Conservation (phyloP, 2,888 invertebrate genomes). For the Furcula furcula region DNA sequence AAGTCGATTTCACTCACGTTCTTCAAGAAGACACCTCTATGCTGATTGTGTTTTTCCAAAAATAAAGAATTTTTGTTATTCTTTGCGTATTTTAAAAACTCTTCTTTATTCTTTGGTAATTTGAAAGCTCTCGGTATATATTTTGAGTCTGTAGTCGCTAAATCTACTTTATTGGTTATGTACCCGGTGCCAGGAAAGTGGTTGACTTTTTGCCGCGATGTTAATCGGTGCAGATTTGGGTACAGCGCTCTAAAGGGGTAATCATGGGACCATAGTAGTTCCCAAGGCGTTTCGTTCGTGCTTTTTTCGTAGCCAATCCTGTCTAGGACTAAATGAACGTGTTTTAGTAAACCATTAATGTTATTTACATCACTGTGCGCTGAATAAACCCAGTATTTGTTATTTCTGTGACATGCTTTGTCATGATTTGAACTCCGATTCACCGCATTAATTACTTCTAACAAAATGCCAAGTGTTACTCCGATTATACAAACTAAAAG, state of each 20-base stretch:
- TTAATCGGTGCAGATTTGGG: slow-evolving; percentile 78
- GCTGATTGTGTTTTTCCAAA: slow-evolving; percentile 96
- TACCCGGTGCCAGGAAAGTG: slow-evolving; percentile 97
- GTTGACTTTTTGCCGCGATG: slow-evolving; percentile 91
- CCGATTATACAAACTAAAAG: slow-evolving; percentile 59
- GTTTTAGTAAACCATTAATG: slow-evolving; percentile 86
- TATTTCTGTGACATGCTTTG: slow-evolving; percentile 20
- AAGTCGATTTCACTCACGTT: slow-evolving; percentile 87
- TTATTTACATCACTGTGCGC: slow-evolving; percentile 77
- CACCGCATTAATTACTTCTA: slow-evolving; percentile 54
- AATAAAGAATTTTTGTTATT: slow-evolving; percentile 87
- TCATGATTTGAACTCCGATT: slow-evolving; percentile 36
- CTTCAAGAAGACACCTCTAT: slow-evolving; percentile 91
- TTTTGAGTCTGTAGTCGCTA: slow-evolving; percentile 89
- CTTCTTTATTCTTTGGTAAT: slow-evolving; percentile 88
- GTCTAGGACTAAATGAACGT: slow-evolving; percentile 90
- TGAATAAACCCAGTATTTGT: slow-evolving; percentile 83
- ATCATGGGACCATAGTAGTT: slow-evolving; percentile 96
- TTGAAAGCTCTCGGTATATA: slow-evolving; percentile 95
- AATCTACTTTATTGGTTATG: slow-evolving; percentile 94
- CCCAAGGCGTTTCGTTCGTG: slow-evolving; percentile 85
- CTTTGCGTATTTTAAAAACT: slow-evolving; percentile 85
- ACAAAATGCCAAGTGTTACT: slow-evolving; percentile 52
- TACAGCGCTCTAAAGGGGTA: slow-evolving; percentile 89
- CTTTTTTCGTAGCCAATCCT: slow-evolving; percentile 87